phyloP scores from a whole-genome alignment of 2,113 vertebrate genomes.

The Tragelaphus scriptus region DNA sequence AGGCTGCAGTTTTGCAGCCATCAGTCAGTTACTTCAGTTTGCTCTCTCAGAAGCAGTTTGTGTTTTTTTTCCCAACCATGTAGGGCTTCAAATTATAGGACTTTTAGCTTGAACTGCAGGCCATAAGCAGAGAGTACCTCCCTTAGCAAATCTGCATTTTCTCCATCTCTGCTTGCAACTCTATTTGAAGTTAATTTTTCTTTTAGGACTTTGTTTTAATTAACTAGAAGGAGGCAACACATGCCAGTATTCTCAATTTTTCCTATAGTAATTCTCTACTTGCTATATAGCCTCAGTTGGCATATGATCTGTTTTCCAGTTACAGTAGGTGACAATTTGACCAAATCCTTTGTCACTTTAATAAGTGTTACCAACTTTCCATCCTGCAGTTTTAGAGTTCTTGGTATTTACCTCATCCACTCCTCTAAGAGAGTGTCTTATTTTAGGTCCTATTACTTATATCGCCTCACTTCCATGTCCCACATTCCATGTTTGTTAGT shows the following conservation, averaged over 20 bases:
- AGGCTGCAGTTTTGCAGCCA: neutral
- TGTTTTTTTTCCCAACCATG: neutral
- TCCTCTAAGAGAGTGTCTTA: neutral
- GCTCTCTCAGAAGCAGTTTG: neutral
- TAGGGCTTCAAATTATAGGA: slow-evolving; percentile 14
- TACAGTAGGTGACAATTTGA: neutral
- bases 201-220: neutral
- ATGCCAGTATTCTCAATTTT: slow-evolving; percentile 8
- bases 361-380: neutral
- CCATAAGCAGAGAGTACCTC: neutral
- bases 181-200: slow-evolving; percentile 30
- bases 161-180: neutral
- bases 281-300: neutral
- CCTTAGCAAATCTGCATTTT: slow-evolving; percentile 3
- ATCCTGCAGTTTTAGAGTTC: neutral
- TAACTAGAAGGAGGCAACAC: neutral
- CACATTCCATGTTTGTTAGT: neutral
- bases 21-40: neutral
- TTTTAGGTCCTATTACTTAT: neutral
- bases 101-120: slow-evolving; percentile 7
- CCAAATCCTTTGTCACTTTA: neutral
- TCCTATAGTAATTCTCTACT: neutral
- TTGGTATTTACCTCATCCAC: neutral
- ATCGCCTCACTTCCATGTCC: neutral
- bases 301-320: neutral